These are phyloP conservation scores for Drosophila colorata DNA, from an alignment of 2,888 invertebrate genomes.

Conservation along the genomic window DNA sequence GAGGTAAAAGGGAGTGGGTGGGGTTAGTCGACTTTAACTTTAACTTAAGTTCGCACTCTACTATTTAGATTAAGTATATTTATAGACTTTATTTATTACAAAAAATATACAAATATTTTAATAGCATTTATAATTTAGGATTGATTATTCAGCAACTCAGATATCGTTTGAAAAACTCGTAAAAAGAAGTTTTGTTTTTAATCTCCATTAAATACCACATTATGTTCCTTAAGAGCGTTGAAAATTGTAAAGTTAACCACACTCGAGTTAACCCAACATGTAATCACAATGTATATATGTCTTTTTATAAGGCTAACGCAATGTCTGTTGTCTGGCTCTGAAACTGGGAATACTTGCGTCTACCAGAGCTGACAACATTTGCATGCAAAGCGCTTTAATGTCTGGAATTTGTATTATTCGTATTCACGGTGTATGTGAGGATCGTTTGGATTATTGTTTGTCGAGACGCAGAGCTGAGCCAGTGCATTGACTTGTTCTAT, in stretches of 20 bases:
- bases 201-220: no score
- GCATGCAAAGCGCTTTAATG: conserved; percentile 54
- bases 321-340: conserved; percentile 2
- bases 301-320: not conserved
- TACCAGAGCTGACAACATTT: conserved; percentile 29
- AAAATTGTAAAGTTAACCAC: not conserved
- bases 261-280: not conserved
- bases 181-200: no score
- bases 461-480: not conserved
- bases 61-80: not conserved
- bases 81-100: no score
- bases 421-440: conserved; percentile 5
- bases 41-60: not conserved
- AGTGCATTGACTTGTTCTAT: conserved; percentile 10
- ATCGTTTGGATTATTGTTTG: conserved; percentile 28
- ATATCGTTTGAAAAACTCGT: no score
- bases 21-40: conserved; percentile 6
- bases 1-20: not conserved
- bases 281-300: not conserved
- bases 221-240: not conserved
- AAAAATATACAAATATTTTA: not conserved
- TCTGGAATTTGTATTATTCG: conserved; percentile 52
- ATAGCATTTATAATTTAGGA: not conserved
- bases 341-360: conserved; percentile 1
- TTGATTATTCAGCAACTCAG: no score